Conservation (phyloP, 2,888 invertebrate genomes). For the Dryococelus australis region DNA sequence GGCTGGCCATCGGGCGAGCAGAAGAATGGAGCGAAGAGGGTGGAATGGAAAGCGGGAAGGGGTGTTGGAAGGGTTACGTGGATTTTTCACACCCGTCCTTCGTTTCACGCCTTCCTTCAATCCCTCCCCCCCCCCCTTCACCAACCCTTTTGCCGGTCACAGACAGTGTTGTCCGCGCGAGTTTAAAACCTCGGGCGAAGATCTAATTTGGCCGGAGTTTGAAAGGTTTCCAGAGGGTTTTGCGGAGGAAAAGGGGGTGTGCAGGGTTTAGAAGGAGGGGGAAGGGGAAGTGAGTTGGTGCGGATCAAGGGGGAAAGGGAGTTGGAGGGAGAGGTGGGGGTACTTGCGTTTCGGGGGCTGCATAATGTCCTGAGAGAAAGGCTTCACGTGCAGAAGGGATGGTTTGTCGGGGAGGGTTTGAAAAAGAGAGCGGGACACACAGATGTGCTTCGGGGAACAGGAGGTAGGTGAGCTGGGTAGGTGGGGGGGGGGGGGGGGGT, state of each 20-base stretch:
- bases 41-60: background rate
- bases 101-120: background rate
- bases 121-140: background rate
- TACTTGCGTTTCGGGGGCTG: background rate
- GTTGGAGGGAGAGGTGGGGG: background rate
- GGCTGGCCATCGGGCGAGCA: background rate
- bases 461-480: background rate
- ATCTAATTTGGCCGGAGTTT: slow-evolving; percentile 28
- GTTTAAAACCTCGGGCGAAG: slow-evolving; percentile 29
- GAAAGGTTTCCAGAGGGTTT: slow-evolving; percentile 22
- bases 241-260: background rate
- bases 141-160: background rate
- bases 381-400: background rate
- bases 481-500: no score
- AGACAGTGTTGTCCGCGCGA: slow-evolving; percentile 9
- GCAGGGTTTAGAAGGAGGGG: background rate
- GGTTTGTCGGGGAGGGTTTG: no score
- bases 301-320: background rate
- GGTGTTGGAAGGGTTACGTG: background rate
- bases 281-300: background rate
- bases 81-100: background rate
- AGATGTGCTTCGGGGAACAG: background rate
- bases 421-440: background rate
- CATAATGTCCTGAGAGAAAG: slow-evolving; percentile 16
- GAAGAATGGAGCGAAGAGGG: background rate